Evolutionary conservation across 2,113 vertebrate genomes (phyloP), one percentile per base, ranked within the genome.

Genomic region (Pseudolaguvia tuberculata): DNA sequence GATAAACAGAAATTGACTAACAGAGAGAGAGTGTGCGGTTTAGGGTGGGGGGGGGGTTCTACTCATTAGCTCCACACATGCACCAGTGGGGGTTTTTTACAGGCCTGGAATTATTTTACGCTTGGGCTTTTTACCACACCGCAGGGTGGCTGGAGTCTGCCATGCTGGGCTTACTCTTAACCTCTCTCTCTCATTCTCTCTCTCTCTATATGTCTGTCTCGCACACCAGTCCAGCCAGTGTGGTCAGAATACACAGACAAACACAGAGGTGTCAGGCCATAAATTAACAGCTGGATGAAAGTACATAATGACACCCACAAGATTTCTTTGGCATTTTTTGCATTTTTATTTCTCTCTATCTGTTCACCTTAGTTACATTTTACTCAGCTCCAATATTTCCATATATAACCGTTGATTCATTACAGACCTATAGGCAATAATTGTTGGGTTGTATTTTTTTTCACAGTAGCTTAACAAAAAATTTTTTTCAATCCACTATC

Each of bases 81-180:
- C 67, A 77, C 56, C 75, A 77, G 57, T 77, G 75, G 67, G 50
- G 63, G 56, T 50, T 85, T 89, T 57, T 86, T 85, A 86, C 80
- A 83, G 81, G 82, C 53, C 83, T 74, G 85, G 82, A 75, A 85
- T 86, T 79, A 80, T 88, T 88, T 87, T 86, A 86, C 76, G 83
- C 84, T 71, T 82, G 72, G 83, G 35, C 77, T 79, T 84, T 85
- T 79, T 65, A 82, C 68, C 61, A 65, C 83, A 87, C 86, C 84
- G 27, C 84, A 84, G 80, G 77, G 78, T 71, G 78, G 82, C 86
- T 86, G 78, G 76, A 80, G 77, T 77, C 83, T 81, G 73, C 47
- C 65, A 70, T 53, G 72, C 72, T 55, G 62, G 21, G 27, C 35
- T 62, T 42, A 70, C 66, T 50, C 52, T 58, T n/a, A 39, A 50